Base-by-base conservation (phyloP, 2,797 vertebrate species). In the Meriones psammophilus region DNA sequence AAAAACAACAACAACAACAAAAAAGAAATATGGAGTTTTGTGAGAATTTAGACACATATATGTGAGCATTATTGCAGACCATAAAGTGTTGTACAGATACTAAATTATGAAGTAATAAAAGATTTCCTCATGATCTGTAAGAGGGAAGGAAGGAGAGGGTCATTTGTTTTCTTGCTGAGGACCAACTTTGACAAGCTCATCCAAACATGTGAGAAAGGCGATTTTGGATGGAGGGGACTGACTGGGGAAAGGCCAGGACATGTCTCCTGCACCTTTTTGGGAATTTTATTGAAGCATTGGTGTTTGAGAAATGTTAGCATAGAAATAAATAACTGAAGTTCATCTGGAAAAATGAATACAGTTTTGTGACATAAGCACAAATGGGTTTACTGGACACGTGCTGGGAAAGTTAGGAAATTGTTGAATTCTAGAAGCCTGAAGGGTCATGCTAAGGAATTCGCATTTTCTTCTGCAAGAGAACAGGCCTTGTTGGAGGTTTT, bases 91-190 rank as follows among this genome's bases (percentile, higher is more conserved):
- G 15, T 12, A 20, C 42, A 89, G 85, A 74, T 54, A 71, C 14
- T 89, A 2, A 17, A 74, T 83, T 87, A 54, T 79, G 78, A 93
- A 95, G 33, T 28, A 39, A 56, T 81, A 28, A 74, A 96, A 71
- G 13, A 91, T 60, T 9, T 94, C 87, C 14, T 5, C 26, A 73
- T 79, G 69, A 26, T 89, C 64, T 74, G 5, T 42, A 89, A 73
- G 58, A 50, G 22, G 64, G 30, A 79, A 54, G 88, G 42, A 68
- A 79, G 64, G 46, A 85, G 33, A 77, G 15, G 33, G 5, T 85
- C 5, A 18, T 77, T 58, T 74, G 46, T 81, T 90, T 95, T 58
- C 64, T 79, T 36, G 39, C 50, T 24, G 12, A n/a, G 73, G 39
- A 77, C 14, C 18, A 22, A 33, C 62, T 84, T 81, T 13, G 1